Evolutionary conservation across 1,140 invertebrate species (phyloP).

Genomic region (Euschistus heros): DNA sequence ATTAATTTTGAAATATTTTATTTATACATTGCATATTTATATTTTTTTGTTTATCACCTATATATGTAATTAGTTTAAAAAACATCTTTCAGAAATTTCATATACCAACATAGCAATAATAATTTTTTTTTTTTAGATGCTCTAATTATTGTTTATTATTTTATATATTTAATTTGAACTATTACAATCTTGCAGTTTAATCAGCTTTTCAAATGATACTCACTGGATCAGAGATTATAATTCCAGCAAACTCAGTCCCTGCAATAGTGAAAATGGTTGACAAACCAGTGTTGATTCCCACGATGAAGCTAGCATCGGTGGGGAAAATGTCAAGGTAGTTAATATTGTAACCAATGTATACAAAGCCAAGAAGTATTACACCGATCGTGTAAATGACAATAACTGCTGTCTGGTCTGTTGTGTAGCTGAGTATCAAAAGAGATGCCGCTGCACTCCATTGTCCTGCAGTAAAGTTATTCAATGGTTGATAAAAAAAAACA

Average conservation of each 20-base stretch:
- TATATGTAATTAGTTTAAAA: too few relatives aligned
- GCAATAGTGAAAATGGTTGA: constrained; percentile 60
- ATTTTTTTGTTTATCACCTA: too few relatives aligned
- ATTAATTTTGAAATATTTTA: too few relatives aligned
- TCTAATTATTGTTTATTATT: too few relatives aligned
- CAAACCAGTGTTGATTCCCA: constrained; percentile 65
- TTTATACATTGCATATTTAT: too few relatives aligned
- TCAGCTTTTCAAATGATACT: background rate
- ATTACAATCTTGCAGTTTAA: too few relatives aligned
- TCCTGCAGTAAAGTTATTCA: constrained; percentile 2
- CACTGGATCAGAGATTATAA: constrained; percentile 37
- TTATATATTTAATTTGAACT: too few relatives aligned
- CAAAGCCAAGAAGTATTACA: constrained; percentile 48
- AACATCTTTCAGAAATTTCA: too few relatives aligned
- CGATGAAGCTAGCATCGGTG: constrained; percentile 55
- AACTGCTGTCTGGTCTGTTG: constrained; percentile 48
- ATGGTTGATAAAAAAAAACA: background rate
- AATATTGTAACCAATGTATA: constrained; percentile 41
- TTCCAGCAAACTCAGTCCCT: constrained; percentile 48
- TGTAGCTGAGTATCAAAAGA: constrained; percentile 49
- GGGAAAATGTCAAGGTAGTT: constrained; percentile 65
- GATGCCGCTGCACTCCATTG: constrained; percentile 38
- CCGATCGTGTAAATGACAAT: constrained; percentile 36
- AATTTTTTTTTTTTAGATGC: too few relatives aligned
- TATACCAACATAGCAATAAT: too few relatives aligned